Evolutionary conservation across 2,888 invertebrate species (phyloP), one percentile per base, ranked within the genome.

Genomic region (Diaprepes abbreviatus): DNA sequence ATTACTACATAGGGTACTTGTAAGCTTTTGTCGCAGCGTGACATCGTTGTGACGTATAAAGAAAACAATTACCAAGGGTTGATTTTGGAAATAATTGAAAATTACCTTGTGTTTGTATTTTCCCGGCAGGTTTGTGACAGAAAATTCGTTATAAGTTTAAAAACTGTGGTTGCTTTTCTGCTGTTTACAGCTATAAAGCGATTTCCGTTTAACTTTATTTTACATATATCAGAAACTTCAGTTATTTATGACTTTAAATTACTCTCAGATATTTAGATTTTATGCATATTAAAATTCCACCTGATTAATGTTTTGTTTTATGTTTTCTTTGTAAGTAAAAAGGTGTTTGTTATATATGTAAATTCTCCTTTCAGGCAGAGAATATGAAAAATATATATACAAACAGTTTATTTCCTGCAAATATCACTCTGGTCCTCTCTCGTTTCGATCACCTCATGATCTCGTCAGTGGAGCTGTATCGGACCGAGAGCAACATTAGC

Each of bases 31-130:
- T 38, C 55, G 19, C 38, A 36, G 55, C 38, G 1, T 55, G 55
- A 55, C 38, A 55, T 50, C 28, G 48, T 28, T 24, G 60, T 50
- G 60, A 60, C 60, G 48, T 48, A 60, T 45, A 63, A 63, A 63
- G 63, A 63, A 63, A 63, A 62, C 50, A 62, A 12, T 60, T 5
- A 60, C 48, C 54, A 31, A 55, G 54, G 65, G 65, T 48, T 58
- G 65, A 66, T 57, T 66, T 66, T 31, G 58, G 50, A 48, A 57
- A 65, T 65, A 65, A 65, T 65, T 65, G 64, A 65, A 66, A 45
- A 24, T 55, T 55, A 55, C 38, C 55, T 38, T 21, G 24, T 31
- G 40, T 50, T 48, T 50, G 48, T 43, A 31, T 45, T 65, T 65
- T 10, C 58, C 33, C 24, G 21, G 35, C 58, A 58, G 66, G 38